Percentiles rank a stretch among this genome's conserved stretches.
Conservation (phyloP, 2,888 invertebrate species). For the Nomada hirtipes region DNA sequence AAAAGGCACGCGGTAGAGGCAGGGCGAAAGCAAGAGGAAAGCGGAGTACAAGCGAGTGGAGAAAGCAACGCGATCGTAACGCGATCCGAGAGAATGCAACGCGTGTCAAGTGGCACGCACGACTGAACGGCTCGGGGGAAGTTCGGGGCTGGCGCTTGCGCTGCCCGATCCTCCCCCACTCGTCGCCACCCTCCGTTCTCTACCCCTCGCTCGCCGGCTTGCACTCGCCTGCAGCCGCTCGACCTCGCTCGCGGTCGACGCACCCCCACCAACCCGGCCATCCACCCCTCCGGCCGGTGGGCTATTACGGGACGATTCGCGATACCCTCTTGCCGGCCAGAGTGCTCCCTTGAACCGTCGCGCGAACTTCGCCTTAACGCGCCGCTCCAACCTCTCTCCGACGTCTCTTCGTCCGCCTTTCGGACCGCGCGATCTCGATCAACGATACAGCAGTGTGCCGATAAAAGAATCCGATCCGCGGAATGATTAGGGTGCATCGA, state of each 20-base stretch:
- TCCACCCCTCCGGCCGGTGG: constrained; percentile 55
- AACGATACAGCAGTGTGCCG: constrained; percentile 2
- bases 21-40: background rate
- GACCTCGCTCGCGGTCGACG: constrained; percentile 32
- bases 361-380: constrained; percentile 44
- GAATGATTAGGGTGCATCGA: no score
- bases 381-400: constrained; percentile 13
- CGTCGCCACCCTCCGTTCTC: constrained; percentile 1
- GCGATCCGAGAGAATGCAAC: constrained; percentile 56
- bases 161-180: constrained; percentile 32
- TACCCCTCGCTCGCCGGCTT: background rate
- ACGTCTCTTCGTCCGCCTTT: background rate
- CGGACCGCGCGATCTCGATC: background rate
- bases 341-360: constrained; percentile 39
- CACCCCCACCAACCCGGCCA: constrained; percentile 51
- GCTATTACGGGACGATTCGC: constrained; percentile 48
- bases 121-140: constrained; percentile 71
- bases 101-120: constrained; percentile 76
- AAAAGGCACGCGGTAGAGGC: no score
- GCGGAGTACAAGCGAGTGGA: constrained; percentile 5
- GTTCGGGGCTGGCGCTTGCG: constrained; percentile 68
- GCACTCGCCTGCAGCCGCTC: background rate
- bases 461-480: background rate
- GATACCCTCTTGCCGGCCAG: constrained; percentile 39
- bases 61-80: constrained; percentile 18